Percentiles rank a stretch among this genome's conserved stretches.
These are phyloP conservation scores for Neotoma lepida DNA, from an alignment of 2,113 vertebrate species.

Conservation along the genomic window DNA sequence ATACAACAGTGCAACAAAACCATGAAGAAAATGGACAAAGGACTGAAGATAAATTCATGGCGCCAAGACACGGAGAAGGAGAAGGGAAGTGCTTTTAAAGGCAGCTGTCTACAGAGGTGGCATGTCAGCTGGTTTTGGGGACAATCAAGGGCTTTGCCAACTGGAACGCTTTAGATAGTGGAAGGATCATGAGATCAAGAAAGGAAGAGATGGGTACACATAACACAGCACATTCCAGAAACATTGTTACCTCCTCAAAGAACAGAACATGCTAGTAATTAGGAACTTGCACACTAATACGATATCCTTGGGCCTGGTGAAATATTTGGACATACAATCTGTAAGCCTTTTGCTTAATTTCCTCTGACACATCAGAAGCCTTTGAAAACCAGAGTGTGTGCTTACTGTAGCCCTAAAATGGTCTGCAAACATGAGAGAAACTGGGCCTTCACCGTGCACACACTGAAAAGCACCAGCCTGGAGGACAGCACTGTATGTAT, in stretches of 20 bases:
- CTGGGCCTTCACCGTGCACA: neutral
- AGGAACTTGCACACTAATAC: conserved; percentile 22
- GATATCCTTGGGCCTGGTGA: neutral
- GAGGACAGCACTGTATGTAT: neutral
- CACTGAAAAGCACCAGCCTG: neutral
- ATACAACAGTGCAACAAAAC: neutral
- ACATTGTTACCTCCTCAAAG: neutral
- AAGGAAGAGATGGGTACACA: neutral
- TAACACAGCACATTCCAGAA: neutral
- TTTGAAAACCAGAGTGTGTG: neutral
- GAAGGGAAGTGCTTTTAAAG: neutral
- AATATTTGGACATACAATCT: neutral
- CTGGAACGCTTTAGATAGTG: neutral
- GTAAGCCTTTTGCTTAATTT: conserved; percentile 30
- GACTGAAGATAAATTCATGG: neutral
- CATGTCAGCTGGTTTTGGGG: neutral
- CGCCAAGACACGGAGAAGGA: no score
- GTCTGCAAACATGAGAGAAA: conserved; percentile 6
- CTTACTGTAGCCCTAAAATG: neutral
- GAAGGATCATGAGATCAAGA: neutral
- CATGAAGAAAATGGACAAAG: neutral
- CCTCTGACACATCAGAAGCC: neutral
- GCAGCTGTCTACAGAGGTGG: neutral
- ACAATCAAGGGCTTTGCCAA: neutral
- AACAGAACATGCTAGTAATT: neutral